phyloP scores from a whole-genome alignment of 2,113 vertebrate genomes.

The Sinocyclocheilus anshuiensis region DNA sequence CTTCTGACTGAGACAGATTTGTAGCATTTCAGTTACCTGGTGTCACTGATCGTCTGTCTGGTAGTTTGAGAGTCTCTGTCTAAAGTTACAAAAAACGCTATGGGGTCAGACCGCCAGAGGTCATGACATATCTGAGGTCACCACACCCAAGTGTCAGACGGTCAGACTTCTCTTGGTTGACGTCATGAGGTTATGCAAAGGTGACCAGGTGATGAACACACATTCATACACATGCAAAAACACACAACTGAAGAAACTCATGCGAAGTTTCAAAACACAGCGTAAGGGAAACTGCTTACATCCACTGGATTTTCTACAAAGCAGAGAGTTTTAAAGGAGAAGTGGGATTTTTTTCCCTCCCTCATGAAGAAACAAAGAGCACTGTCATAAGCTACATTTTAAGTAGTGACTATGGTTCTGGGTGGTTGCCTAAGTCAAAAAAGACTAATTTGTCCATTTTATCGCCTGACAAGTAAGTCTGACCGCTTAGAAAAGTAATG shows the following conservation, averaged over 20 bases:
- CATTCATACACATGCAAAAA: background rate
- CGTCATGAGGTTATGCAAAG: constrained; percentile 33
- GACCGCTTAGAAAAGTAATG: background rate
- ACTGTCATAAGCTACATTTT: constrained; percentile 15
- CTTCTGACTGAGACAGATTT: constrained; percentile 14
- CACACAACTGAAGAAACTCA: background rate
- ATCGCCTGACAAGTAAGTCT: background rate
- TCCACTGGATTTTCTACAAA: constrained; percentile 7
- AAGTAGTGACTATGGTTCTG: background rate
- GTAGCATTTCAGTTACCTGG: constrained; percentile 29
- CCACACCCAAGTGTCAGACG: constrained; percentile 13
- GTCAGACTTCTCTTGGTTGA: constrained; percentile 3
- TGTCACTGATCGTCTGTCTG: constrained; percentile 33
- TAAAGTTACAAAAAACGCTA: constrained; percentile 31
- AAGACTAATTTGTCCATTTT: background rate
- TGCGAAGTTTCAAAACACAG: background rate
- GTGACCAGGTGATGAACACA: constrained; percentile 19
- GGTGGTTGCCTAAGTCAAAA: background rate
- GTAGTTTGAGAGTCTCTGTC: constrained; percentile 42
- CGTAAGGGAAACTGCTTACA: background rate
- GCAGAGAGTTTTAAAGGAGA: background rate
- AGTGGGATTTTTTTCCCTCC: background rate
- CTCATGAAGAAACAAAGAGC: background rate
- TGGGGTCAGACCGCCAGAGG: constrained; percentile 16
- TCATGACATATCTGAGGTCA: constrained; percentile 43